phyloP scores from a whole-genome alignment of 2,888 invertebrate species.

The Acanthoscelides obtectus region DNA sequence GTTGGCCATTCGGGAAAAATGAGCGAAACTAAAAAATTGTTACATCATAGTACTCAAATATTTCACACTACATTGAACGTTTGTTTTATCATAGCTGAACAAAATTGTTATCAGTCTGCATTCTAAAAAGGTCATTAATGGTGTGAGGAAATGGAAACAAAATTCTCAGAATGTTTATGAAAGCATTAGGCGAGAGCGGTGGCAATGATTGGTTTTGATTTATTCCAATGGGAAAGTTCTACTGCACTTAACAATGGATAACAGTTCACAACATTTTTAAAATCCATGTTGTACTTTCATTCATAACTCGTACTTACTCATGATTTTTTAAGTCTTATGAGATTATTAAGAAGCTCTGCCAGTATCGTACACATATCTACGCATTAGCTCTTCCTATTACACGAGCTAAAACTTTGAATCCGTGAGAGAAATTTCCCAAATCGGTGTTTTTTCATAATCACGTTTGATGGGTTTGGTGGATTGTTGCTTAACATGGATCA shows the following conservation, averaged over 20 bases:
- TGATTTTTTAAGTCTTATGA: not conserved
- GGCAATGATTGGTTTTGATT: not conserved
- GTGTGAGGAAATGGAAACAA: not conserved
- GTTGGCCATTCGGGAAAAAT: too few species aligned
- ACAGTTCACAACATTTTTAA: not conserved
- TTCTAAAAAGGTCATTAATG: not conserved
- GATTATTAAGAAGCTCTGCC: too few species aligned
- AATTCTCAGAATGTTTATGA: not conserved
- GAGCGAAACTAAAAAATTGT: too few species aligned
- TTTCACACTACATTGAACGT: not conserved
- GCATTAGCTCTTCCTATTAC: too few species aligned
- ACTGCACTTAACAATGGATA: not conserved
- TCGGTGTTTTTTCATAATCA: too few species aligned
- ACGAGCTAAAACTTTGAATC: too few species aligned
- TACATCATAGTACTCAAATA: too few species aligned
- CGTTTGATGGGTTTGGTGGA: too few species aligned
- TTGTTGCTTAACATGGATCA: too few species aligned
- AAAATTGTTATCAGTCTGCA: not conserved
- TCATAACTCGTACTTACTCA: not conserved
- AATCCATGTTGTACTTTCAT: not conserved
- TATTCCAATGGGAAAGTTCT: not conserved
- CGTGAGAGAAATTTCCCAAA: too few species aligned
- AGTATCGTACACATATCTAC: too few species aligned
- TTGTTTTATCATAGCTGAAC: not conserved
- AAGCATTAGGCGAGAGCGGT: not conserved